A percentile compares a stretch with the other conserved stretches of the same genome.
These are phyloP conservation scores for Pseudomyrmex cubaensis DNA, from an alignment of 1,140 invertebrate species.

Conservation along the genomic window DNA sequence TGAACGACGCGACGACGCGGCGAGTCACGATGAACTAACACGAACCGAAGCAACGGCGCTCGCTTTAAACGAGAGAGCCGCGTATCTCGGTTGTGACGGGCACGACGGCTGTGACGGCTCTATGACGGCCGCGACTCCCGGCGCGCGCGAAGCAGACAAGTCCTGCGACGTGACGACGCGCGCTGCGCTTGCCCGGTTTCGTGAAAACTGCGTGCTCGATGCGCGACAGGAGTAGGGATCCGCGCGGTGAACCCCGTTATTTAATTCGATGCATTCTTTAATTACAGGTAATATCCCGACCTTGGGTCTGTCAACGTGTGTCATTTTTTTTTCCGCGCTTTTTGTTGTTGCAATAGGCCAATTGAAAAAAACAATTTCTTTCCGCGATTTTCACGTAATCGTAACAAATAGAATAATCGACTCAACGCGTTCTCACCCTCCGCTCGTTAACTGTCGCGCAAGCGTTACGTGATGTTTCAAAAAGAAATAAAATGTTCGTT, in stretches of 20 bases:
- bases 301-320: slow-evolving; percentile 28
- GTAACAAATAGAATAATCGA: background rate
- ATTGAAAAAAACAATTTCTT: background rate
- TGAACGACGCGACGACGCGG: slow-evolving; percentile 15
- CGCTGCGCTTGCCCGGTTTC: slow-evolving; percentile 69
- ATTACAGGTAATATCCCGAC: slow-evolving; percentile 43
- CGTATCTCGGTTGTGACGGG: slow-evolving; percentile 18
- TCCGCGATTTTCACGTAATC: background rate
- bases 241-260: slow-evolving; percentile 34
- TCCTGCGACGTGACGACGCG: slow-evolving; percentile 32
- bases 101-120: slow-evolving; percentile 43
- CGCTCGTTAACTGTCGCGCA: background rate
- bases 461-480: too few species aligned
- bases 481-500: background rate
- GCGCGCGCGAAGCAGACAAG: background rate
- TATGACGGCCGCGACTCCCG: slow-evolving; percentile 35
- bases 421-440: too few species aligned
- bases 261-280: slow-evolving; percentile 52
- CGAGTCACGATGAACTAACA: slow-evolving; percentile 62
- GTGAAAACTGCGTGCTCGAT: slow-evolving; percentile 60
- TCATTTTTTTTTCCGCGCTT: background rate
- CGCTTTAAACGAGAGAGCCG: slow-evolving; percentile 40
- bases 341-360: background rate
- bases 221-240: slow-evolving; percentile 21
- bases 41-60: slow-evolving; percentile 3